A percentile compares a stretch with the other conserved stretches of the same genome.
phyloP scores from a whole-genome alignment of 2,797 vertebrate species.

The Myotis planiceps region DNA sequence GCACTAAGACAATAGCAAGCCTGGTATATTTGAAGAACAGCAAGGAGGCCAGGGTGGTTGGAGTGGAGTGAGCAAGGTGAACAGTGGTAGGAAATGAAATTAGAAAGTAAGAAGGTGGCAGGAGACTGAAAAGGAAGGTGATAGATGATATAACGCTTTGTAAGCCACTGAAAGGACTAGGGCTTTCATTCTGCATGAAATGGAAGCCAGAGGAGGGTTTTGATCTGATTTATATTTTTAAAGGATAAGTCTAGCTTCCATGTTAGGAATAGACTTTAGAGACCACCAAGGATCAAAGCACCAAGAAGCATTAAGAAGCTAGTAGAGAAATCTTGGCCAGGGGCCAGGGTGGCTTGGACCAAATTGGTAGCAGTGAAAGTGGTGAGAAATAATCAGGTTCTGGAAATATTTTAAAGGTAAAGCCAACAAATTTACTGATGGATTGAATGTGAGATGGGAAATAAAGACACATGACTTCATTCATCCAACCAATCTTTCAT shows the following conservation, averaged over 20 bases:
- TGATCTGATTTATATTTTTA: background rate
- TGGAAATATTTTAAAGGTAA: conserved; percentile 32
- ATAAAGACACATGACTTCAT: background rate
- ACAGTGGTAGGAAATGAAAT: background rate
- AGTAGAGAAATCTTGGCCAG: background rate
- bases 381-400: background rate
- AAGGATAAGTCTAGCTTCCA: background rate
- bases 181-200: background rate
- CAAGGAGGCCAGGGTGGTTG: background rate
- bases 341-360: background rate
- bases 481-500: background rate
- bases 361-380: background rate
- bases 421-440: background rate
- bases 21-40: background rate
- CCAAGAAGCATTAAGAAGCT: background rate
- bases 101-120: background rate
- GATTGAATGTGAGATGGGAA: conserved; percentile 12
- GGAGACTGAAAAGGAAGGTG: background rate
- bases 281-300: background rate
- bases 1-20: background rate
- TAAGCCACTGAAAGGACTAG: background rate
- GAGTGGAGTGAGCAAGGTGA: background rate
- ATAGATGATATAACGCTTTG: background rate
- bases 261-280: background rate
- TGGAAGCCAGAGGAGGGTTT: background rate